Evolutionary conservation across 2,888 invertebrate species (phyloP), one percentile per base, ranked within the genome.

Genomic region (Hirudinaria manillensis): DNA sequence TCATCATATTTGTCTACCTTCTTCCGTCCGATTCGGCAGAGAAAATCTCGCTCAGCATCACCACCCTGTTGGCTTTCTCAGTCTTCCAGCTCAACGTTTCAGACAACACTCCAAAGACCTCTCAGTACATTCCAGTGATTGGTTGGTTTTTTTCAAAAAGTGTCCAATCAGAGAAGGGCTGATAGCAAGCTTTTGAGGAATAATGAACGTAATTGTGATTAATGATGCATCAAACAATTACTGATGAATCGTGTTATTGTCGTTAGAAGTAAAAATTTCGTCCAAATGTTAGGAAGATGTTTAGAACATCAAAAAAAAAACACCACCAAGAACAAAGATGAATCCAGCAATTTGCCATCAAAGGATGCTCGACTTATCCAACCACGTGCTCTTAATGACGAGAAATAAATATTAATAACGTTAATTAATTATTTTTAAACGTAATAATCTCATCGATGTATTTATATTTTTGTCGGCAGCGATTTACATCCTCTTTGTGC

Each of bases 1-100:
- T 73, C 36, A 21, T 73, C 38, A 45, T 73, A 61, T 73, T 73
- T 38, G 73, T 73, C 65, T 73, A 73, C 65, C 65, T 73, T 27
- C 65, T 73, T 24, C 73, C 73, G 1, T 36, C 73, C 19, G 68
- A 68, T n/a, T 27, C 68, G 6, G 19, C 29, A 32, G 68, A 68
- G 29, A 68, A 68, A 32, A 36, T 68, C n/a, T 68, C 34, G 16
- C 36, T 68, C 34, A 68, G 68, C 68, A 68, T 68, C 68, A 68
- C 61, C 24, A 61, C 61, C 1, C 24, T 61, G 24, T 10, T 61
- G 24, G 24, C 61, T 61, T 61, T 61, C 29, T 61, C 61, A 1
- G 29, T 61, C 10, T 61, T 61, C 13, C 61, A 61, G 10, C 61
- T 61, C 61, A 61, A 61, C 19, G 29, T 61, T 61, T 24, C 61